Evolutionary conservation across 2,888 invertebrate species (phyloP).

Genomic region (Pteria penguin): DNA sequence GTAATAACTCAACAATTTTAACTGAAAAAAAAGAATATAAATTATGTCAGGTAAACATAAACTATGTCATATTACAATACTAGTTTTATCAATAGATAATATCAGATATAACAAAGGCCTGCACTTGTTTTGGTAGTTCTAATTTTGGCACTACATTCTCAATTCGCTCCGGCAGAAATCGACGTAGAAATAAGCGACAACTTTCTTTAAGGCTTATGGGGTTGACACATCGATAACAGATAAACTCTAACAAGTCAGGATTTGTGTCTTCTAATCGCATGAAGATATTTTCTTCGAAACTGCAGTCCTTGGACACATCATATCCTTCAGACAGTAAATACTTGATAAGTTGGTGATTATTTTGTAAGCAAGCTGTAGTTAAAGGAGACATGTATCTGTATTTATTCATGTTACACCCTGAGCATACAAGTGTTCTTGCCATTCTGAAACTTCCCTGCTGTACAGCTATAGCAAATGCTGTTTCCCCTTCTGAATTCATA

Average conservation of each 20-base stretch:
- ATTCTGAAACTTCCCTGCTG: conserved; percentile 54
- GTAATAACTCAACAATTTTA: no score
- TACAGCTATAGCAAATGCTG: conserved; percentile 62
- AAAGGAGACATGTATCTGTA: conserved; percentile 56
- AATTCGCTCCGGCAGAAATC: conserved; percentile 35
- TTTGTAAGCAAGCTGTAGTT: conserved; percentile 55
- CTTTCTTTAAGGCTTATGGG: conserved; percentile 56
- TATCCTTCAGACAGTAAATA: conserved; percentile 62
- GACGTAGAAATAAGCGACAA: conserved; percentile 49
- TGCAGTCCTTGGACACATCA: conserved; percentile 51
- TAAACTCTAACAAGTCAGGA: conserved; percentile 50
- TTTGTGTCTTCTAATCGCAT: conserved; percentile 55
- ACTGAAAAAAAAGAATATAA: no score
- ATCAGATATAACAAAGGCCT: conserved; percentile 51
- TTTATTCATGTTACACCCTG: conserved; percentile 55
- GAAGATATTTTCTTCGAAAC: conserved; percentile 48
- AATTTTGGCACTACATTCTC: conserved; percentile 33
- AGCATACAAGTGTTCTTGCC: conserved; percentile 51
- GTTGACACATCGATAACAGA: conserved; percentile 52
- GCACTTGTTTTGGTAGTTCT: conserved; percentile 51
- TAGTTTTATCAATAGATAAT: conserved; percentile 54
- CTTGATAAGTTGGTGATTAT: conserved; percentile 52
- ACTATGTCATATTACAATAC: no score
- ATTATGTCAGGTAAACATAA: no score
- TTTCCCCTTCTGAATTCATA: conserved; percentile 61